Evolutionary conservation across 2,113 vertebrate genomes (phyloP).

Genomic region (Carassius gibelio): DNA sequence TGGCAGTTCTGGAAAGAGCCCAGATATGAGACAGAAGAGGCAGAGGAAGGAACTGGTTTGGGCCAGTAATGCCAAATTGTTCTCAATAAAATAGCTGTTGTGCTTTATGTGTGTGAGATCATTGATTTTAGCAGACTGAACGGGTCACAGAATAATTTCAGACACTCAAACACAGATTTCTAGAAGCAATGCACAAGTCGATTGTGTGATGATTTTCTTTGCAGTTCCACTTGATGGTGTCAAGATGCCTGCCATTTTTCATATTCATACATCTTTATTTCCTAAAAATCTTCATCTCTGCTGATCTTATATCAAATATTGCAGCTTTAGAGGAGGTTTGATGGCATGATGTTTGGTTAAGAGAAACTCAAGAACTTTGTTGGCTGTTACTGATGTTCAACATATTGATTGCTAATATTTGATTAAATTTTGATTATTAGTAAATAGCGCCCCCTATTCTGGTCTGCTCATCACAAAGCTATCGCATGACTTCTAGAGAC

Average conservation of each 20-base stretch:
- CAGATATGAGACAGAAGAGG: conserved; percentile 53
- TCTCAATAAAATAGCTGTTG: conserved; percentile 49
- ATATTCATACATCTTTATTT: background rate
- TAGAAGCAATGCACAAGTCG: background rate
- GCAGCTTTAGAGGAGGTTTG: background rate
- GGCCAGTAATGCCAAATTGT: conserved; percentile 55
- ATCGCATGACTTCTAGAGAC: too few relatives aligned
- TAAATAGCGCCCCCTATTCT: background rate
- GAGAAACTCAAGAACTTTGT: too few relatives aligned
- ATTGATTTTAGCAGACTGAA: conserved; percentile 1
- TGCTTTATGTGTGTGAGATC: conserved; percentile 9
- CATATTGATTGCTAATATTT: background rate
- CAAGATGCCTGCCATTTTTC: background rate
- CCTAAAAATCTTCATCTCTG: background rate
- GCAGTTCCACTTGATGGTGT: background rate
- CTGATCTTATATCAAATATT: background rate
- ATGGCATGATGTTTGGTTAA: background rate
- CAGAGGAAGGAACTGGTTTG: conserved; percentile 53
- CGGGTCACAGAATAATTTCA: background rate
- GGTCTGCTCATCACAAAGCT: background rate
- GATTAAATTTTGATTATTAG: background rate
- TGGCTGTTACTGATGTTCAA: background rate
- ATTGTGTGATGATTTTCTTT: background rate
- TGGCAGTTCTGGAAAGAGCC: conserved; percentile 57
- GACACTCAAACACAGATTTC: background rate